These are phyloP conservation scores for Merops nubicus DNA, from an alignment of 2,113 vertebrate genomes.

Conservation along the genomic window DNA sequence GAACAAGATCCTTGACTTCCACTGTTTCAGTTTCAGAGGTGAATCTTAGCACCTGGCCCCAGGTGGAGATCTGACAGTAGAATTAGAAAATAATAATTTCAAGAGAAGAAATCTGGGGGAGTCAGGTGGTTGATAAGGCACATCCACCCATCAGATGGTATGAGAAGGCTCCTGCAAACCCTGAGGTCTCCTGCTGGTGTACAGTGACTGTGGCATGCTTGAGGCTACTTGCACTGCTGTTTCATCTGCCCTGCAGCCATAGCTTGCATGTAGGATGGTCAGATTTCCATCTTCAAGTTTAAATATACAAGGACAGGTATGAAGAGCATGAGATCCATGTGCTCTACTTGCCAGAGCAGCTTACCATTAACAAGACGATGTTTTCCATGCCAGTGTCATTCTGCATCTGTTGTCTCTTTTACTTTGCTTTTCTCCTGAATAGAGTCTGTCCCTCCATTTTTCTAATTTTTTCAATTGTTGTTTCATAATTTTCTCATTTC, in stretches of 20 bases:
- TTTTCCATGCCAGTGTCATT: neutral
- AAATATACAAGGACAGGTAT: neutral
- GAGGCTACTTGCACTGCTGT: fast-evolving
- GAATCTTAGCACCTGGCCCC: neutral
- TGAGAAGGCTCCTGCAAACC: neutral
- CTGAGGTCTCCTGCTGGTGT: neutral
- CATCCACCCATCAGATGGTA: neutral
- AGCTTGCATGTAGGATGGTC: neutral
- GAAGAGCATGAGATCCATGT: neutral
- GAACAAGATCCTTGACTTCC: neutral
- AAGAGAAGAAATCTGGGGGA: neutral
- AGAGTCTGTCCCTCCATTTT: neutral
- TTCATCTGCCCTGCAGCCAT: neutral
- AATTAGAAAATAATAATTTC: neutral
- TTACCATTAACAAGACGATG: neutral
- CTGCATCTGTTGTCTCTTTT: neutral
- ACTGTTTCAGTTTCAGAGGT: neutral
- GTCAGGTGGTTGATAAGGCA: neutral
- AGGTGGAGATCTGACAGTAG: neutral
- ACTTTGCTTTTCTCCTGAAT: neutral
- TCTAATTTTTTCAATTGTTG: neutral
- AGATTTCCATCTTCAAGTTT: neutral
- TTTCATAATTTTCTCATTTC: neutral
- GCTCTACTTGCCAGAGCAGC: neutral
- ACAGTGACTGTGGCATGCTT: fast-evolving